Evolutionary conservation across 2,888 invertebrate species (phyloP).

Genomic region (Pardosa pseudoannulata): DNA sequence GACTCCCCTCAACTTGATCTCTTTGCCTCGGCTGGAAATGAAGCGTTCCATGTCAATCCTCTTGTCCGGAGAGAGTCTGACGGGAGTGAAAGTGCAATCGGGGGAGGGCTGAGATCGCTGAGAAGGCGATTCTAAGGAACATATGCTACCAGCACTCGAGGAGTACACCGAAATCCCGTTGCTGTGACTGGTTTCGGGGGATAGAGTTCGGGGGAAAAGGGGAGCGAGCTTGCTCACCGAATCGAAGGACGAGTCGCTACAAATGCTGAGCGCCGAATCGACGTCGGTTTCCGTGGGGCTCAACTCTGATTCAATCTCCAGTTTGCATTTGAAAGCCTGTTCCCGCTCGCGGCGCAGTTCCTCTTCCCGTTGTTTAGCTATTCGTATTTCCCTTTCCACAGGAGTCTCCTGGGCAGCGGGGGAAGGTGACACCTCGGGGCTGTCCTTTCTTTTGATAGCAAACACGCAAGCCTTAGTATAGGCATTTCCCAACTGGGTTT

Average conservation of each 20-base stretch:
- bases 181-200: slow-evolving; percentile 35
- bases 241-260: slow-evolving; percentile 62
- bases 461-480: slow-evolving; percentile 65
- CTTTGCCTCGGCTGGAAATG: slow-evolving; percentile 86
- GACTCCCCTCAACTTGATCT: slow-evolving; percentile 52
- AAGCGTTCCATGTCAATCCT: slow-evolving; percentile 85
- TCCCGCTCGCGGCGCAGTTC: slow-evolving; percentile 78
- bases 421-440: slow-evolving; percentile 39
- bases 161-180: slow-evolving; percentile 55
- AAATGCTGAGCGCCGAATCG: slow-evolving; percentile 56
- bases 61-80: slow-evolving; percentile 1
- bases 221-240: slow-evolving; percentile 41
- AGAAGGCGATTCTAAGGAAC: slow-evolving; percentile 49
- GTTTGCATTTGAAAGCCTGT: slow-evolving; percentile 44
- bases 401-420: slow-evolving; percentile 77
- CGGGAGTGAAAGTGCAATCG: slow-evolving; percentile 29
- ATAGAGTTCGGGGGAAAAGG: slow-evolving; percentile 16
- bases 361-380: slow-evolving; percentile 79
- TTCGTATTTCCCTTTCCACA: slow-evolving; percentile 80
- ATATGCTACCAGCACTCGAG: slow-evolving; percentile 37
- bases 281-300: slow-evolving; percentile 46
- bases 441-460: slow-evolving; percentile 71
- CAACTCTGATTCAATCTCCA: slow-evolving; percentile 32
- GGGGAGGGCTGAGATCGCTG: slow-evolving; percentile 47
- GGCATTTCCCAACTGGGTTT: slow-evolving; percentile 28